phyloP scores from a whole-genome alignment of 1,140 invertebrate species.

The Leptinotarsa undecemlineata region DNA sequence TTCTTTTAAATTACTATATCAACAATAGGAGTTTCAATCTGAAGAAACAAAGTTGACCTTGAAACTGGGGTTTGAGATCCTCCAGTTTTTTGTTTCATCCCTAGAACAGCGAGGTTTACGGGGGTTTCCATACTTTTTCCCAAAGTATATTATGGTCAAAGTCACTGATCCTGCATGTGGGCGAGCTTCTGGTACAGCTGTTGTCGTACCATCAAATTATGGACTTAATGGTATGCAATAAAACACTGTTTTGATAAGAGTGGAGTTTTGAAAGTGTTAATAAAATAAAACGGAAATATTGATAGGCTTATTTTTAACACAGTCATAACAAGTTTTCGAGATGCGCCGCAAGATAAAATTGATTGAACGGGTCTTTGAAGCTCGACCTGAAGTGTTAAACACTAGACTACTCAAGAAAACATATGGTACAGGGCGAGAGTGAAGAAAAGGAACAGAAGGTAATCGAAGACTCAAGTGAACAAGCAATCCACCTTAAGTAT shows the following conservation, averaged over 20 bases:
- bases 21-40: too few relatives aligned
- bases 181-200: not conserved
- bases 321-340: not conserved
- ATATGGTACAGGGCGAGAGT: not conserved
- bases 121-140: too few relatives aligned
- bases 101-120: too few relatives aligned
- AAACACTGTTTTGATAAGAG: constrained; percentile 1
- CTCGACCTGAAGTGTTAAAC: not conserved
- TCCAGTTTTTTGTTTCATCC: too few relatives aligned
- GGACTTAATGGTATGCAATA: not conserved
- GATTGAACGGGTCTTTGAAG: constrained; percentile 1
- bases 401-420: not conserved
- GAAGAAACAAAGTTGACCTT: too few relatives aligned
- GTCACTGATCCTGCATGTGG: not conserved
- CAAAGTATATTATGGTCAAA: not conserved
- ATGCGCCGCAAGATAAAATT: not conserved
- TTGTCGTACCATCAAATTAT: not conserved
- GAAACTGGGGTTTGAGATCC: too few relatives aligned
- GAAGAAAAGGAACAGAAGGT: not conserved
- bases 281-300: not conserved
- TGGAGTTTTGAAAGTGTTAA: not conserved
- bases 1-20: too few relatives aligned
- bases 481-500: not conserved
- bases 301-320: not conserved
- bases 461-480: not conserved